Base-by-base conservation (phyloP, 2,113 vertebrate species). In the Solea senegalensis region DNA sequence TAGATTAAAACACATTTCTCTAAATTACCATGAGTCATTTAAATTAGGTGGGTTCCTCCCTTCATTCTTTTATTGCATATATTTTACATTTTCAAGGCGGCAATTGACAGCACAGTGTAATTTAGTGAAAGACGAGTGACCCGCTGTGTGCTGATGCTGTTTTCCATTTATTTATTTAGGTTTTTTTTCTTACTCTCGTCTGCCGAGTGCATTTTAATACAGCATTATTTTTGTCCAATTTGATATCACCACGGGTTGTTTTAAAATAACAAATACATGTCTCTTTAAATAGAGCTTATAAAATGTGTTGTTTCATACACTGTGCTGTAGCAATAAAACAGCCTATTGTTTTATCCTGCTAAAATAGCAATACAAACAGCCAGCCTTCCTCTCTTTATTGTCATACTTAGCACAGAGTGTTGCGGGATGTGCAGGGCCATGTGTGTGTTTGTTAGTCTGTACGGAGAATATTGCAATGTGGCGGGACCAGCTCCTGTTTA, bases 391-490 rank as follows among this genome's bases (percentile, higher is more conserved):
- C 62, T 78, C 78, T 88, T 89, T 89, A 86, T 83, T 87, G 83
- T 90, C 80, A 88, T 86, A 89, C 89, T 89, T 90, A 89, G 86
- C 83, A 86, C 78, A 65, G 76, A 15, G 76, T 76, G 76, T 80
- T 81, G 69, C 72, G 76, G 76, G 72, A 88, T 84, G 79, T 13
- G 48, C 63, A 28, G 81, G 78, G 70, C 82, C 78, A 50, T 68
- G 73, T 76, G 61, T 81, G 81, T 63, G 74, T 83, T 79, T 84
- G 80, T 88, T 89, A 88, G 89, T 71, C 78, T 84, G 85, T 90
- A 89, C 92, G 92, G 93, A 91, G 84, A 85, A 64, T 81, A 91
- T 90, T 95, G 92, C 94, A 93, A 94, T 93, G 85, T 86, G 70
- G 63, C 67, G 71, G 63, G 68, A 85, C 62, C 71, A 60, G 79